Evolutionary conservation across 2,113 vertebrate genomes (phyloP), one percentile per base, ranked within the genome.

Genomic region (Ammospiza nelsoni): DNA sequence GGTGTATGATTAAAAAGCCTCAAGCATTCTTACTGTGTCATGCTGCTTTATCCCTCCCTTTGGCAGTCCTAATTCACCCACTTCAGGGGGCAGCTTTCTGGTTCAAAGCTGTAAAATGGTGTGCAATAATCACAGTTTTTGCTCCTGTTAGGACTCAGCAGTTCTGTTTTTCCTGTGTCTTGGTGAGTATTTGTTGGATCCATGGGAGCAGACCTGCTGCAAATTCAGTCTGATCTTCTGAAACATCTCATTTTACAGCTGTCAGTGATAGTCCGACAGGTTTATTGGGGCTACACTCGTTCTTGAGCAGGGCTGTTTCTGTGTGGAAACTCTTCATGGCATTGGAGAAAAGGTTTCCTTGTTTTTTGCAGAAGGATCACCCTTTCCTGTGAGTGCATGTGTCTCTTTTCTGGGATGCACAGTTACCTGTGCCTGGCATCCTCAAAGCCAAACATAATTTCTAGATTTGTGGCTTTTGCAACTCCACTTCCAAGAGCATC

Each of bases 261-360:
- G 29, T 65, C 54, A 63, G 22, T 23, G 21, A 12, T 46, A 22
- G 23, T 49, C 61, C 74, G 51, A 35, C 14, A 33, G 55, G 8
- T 74, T 74, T 82, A 19, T 41, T 51, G 51, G 65, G 43, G 44
- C 33, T 41, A 27, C 9, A 3, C 12, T 77, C 12, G 9, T 16
- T 71, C 61, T 81, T 20, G 28, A 29, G 33, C 43, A 49, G 73
- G 39, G 16, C 49, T 87, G 19, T 41, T 80, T 39, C 63, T 81
- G 0, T n/a, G 12, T 81, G 35, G 21, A 81, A 77, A 49, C 49
- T 65, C 49, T 65, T 73, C 8, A 15, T 51, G 69, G 19, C 1
- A 0, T 67, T 76, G n/a, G 18, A 80, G 43, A 58, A n/a, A 0
- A 0, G 11, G 6, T 0, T 0, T 11, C 65, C 75, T 55, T 67